These are phyloP conservation scores for Drosophila lacertosa DNA, from an alignment of 1,140 invertebrate species.

Conservation along the genomic window DNA sequence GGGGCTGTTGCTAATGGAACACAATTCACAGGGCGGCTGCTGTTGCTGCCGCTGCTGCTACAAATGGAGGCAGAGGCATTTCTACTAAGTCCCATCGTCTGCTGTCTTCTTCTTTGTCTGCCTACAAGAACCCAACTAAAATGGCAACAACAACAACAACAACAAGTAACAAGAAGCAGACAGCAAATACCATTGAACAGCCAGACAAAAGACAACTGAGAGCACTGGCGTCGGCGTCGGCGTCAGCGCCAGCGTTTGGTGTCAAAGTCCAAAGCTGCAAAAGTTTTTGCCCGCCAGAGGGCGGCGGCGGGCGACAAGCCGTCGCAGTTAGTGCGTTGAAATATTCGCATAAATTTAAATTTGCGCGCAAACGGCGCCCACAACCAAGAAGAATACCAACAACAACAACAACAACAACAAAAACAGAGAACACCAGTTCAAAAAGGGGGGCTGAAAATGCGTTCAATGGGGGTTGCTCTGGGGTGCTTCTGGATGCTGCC, in stretches of 20 bases:
- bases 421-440: constrained; percentile 17
- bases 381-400: constrained; percentile 32
- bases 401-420: constrained; percentile 18
- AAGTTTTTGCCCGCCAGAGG: constrained; percentile 44
- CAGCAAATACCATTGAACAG: constrained; percentile 38
- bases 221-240: neutral
- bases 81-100: constrained; percentile 39
- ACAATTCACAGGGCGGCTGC: constrained; percentile 69
- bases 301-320: constrained; percentile 33
- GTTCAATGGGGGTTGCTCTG: constrained; percentile 68
- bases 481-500: constrained; percentile 52
- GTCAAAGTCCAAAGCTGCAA: constrained; percentile 61
- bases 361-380: constrained; percentile 67
- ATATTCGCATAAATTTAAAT: constrained; percentile 78
- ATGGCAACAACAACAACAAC: constrained; percentile 36
- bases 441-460: constrained; percentile 48
- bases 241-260: constrained; percentile 17
- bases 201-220: constrained; percentile 31
- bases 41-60: constrained; percentile 18
- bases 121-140: constrained; percentile 53
- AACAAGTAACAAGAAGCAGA: constrained; percentile 35
- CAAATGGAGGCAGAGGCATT: constrained; percentile 38
- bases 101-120: constrained; percentile 43
- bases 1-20: constrained; percentile 78
- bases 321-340: constrained; percentile 63